A percentile compares a stretch with the other conserved stretches of the same genome.
Conservation (phyloP, 1,140 invertebrate species). For the Drosophila kanapiae region DNA sequence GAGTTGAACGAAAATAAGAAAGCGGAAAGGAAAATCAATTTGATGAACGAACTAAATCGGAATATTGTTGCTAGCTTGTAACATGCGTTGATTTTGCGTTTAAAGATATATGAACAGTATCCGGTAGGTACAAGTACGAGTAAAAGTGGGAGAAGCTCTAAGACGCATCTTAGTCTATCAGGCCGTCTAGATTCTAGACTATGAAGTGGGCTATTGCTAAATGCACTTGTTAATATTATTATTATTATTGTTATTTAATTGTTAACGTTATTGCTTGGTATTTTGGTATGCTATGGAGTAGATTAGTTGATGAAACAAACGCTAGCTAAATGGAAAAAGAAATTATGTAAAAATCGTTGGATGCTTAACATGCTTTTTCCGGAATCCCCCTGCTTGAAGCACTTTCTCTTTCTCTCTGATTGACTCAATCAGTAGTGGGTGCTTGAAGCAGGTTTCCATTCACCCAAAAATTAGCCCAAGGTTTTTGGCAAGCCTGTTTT, state of each 20-base stretch:
- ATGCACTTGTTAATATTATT: slow-evolving; percentile 44
- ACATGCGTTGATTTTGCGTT: slow-evolving; percentile 60
- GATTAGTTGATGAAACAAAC: slow-evolving; percentile 58
- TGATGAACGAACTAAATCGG: slow-evolving; percentile 51
- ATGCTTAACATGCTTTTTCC: slow-evolving; percentile 55
- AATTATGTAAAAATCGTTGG: slow-evolving; percentile 54
- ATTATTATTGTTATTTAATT: slow-evolving; percentile 18
- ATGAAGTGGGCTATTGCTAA: slow-evolving; percentile 53
- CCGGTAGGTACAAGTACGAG: slow-evolving; percentile 46
- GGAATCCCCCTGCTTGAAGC: slow-evolving; percentile 30
- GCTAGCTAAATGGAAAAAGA: slow-evolving; percentile 58
- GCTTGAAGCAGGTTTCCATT: slow-evolving; percentile 29
- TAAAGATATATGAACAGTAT: slow-evolving; percentile 51
- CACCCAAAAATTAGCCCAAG: slow-evolving; percentile 16
- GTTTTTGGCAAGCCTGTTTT: slow-evolving; percentile 40
- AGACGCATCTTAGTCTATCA: slow-evolving; percentile 42
- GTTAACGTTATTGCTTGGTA: slow-evolving; percentile 49
- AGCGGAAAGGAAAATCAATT: slow-evolving; percentile 40
- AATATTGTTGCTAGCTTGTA: slow-evolving; percentile 56
- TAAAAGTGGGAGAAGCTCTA: slow-evolving; percentile 45
- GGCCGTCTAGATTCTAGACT: slow-evolving; percentile 42
- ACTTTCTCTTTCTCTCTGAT: background rate
- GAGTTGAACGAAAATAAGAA: slow-evolving; percentile 24
- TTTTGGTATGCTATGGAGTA: slow-evolving; percentile 48
- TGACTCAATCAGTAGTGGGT: slow-evolving; percentile 5